phyloP scores from a whole-genome alignment of 2,113 vertebrate genomes.

The Machaerirhynchus nigripectus region DNA sequence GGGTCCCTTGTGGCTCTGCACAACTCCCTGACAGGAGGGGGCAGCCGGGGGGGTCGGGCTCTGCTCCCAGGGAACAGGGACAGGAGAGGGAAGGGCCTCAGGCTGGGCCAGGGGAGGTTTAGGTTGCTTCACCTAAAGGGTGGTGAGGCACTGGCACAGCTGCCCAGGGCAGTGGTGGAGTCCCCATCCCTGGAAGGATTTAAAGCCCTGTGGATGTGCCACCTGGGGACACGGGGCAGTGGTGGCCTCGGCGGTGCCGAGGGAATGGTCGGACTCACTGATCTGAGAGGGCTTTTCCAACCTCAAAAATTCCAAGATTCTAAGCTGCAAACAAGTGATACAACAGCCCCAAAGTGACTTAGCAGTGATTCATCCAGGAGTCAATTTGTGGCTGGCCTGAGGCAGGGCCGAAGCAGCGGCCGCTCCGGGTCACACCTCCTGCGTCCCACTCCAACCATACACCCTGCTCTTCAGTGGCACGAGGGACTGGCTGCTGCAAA shows the following conservation, averaged over 20 bases:
- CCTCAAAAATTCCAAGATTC: background rate
- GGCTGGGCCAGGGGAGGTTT: accelerated
- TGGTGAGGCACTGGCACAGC: background rate
- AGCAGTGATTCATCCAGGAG: background rate
- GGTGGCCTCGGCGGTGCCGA: background rate
- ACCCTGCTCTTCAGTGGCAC: accelerated
- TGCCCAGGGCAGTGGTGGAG: background rate
- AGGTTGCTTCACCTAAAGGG: background rate
- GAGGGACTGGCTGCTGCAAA: background rate
- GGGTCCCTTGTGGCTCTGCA: background rate
- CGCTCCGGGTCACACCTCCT: accelerated
- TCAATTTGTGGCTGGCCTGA: background rate
- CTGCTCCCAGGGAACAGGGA: background rate
- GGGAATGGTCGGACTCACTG: background rate
- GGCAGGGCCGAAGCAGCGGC: background rate
- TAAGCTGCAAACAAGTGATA: background rate
- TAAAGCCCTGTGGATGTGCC: background rate
- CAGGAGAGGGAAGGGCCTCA: background rate
- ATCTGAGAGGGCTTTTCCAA: background rate
- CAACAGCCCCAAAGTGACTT: background rate
- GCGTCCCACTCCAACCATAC: background rate
- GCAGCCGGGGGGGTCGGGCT: accelerated
- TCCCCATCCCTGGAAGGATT: background rate
- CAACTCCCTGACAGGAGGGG: background rate
- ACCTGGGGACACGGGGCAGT: background rate